Base-by-base conservation (phyloP, 2,888 invertebrate species). In the Xestia sexstrigata region DNA sequence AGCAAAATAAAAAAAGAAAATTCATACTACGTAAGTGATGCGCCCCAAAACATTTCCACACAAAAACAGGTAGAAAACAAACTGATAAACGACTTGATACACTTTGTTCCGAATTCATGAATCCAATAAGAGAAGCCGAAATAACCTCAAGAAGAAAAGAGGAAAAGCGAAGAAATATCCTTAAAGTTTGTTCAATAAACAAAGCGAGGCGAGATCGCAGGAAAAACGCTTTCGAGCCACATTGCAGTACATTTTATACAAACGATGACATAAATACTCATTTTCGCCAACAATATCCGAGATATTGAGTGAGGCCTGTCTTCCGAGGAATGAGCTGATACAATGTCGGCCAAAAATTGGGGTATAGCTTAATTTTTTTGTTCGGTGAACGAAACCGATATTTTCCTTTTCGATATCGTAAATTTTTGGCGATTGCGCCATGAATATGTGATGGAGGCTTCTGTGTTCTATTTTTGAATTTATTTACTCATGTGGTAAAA, bases 251-350 rank as follows among this genome's bases (percentile, higher is more conserved):
- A 95, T 95, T 95, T 95, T 95, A 95, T 94, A 95, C 93, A 93
- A 95, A 95, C 95, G 95, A 95, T 95, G 95, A 95, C 95, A 95
- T 96, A 96, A 96, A 96, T 96, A 96, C 95, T 96, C 95, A 96
- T 96, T 96, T 96, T 95, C 93, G 93, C 95, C 95, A 96, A 96
- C 96, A 96, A 96, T 96, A 95, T 96, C 95, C 95, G 96, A 96
- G 96, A 96, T 96, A 96, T 96, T 96, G 96, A 96, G 95, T 96
- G 96, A 96, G 95, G 94, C 95, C 95, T 96, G 96, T 96, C 96
- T 95, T 92, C 92, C 92, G 87, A 90, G 89, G 84, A 85, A 88
- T 88, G 92, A 89, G 88, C 87, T 88, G 83, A 81, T 93, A 91
- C 92, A 92, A 89, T 92, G 88, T 87, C 63, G 89, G 91, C 83